These are phyloP conservation scores for Eulemur macaco DNA, from an alignment of 2,113 vertebrate genomes.

Conservation along the genomic window DNA sequence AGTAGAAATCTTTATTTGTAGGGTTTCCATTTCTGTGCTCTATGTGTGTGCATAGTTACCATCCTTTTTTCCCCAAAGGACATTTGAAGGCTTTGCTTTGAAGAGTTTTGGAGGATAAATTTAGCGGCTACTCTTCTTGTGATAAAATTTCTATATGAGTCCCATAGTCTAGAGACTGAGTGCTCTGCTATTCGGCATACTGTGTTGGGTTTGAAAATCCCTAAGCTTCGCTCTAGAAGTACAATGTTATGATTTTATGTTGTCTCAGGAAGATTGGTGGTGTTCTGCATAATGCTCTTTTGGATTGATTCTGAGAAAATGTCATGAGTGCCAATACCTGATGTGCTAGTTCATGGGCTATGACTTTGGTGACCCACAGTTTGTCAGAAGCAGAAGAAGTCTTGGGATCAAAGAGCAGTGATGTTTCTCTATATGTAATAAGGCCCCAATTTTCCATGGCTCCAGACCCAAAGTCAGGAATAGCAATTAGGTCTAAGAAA, in stretches of 20 bases:
- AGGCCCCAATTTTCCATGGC: slow-evolving; percentile 89
- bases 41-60: background rate
- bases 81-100: background rate
- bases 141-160: background rate
- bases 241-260: background rate
- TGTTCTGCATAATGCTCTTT: background rate
- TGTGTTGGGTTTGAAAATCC: background rate
- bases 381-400: slow-evolving; percentile 87
- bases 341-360: slow-evolving; percentile 87
- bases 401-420: slow-evolving; percentile 83
- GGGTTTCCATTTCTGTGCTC: background rate
- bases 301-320: background rate
- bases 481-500: slow-evolving; percentile 84
- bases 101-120: slow-evolving; percentile 13
- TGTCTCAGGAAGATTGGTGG: background rate
- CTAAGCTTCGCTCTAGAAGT: background rate
- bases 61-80: background rate
- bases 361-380: slow-evolving; percentile 84
- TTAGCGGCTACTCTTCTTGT: background rate
- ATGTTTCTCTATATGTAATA: slow-evolving; percentile 85
- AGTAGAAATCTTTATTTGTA: background rate
- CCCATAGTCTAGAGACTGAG: background rate
- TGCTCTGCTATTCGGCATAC: background rate
- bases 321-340: slow-evolving; percentile 74
- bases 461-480: slow-evolving; percentile 84